Percentiles rank a stretch among this genome's conserved stretches.
phyloP scores from a whole-genome alignment of 2,797 vertebrate species.

The Eulemur mongoz region DNA sequence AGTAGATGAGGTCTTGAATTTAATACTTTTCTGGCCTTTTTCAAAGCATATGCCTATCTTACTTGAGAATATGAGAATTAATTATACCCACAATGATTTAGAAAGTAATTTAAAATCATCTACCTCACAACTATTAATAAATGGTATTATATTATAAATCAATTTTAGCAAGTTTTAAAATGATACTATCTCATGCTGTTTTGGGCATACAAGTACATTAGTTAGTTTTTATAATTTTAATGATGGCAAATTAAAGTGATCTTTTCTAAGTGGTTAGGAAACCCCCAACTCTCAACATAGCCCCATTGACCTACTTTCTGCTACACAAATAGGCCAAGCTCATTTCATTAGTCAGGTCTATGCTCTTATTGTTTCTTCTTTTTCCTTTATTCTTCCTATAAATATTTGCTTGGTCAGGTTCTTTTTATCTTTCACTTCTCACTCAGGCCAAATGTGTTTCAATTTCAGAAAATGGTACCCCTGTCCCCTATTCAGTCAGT shows the following conservation, averaged over 20 bases:
- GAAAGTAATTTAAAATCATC: conserved; percentile 16
- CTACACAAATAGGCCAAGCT: neutral
- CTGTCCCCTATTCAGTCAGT: neutral
- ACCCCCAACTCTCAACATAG: neutral
- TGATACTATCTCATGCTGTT: neutral
- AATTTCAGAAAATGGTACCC: neutral
- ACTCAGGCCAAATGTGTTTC: neutral
- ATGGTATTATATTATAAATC: neutral
- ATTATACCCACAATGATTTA: neutral
- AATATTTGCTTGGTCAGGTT: neutral
- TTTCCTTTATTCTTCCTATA: neutral
- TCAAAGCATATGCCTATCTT: neutral
- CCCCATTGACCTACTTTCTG: neutral
- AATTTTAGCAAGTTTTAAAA: conserved; percentile 46
- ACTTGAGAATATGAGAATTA: neutral
- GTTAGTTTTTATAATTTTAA: conserved; percentile 47
- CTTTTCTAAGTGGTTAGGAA: neutral
- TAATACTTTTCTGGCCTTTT: neutral
- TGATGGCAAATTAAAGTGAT: conserved; percentile 50
- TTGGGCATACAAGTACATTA: neutral
- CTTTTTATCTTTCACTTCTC: neutral
- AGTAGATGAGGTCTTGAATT: neutral
- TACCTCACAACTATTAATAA: neutral
- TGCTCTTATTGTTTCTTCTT: neutral
- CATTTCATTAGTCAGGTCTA: neutral